phyloP scores from a whole-genome alignment of 2,888 invertebrate genomes.

The Sisyra terminalis region DNA sequence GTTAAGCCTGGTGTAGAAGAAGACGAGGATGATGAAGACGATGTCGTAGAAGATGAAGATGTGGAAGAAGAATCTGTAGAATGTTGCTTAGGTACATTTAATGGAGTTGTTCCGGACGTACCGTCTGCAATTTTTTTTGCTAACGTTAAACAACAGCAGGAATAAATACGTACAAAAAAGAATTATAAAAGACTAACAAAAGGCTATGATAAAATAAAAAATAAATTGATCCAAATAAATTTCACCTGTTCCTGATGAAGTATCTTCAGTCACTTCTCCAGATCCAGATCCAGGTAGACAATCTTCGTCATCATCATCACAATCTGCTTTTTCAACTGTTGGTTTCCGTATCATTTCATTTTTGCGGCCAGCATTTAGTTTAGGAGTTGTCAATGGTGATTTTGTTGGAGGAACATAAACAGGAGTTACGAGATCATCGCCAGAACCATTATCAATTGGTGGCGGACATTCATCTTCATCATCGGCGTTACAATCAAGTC shows the following conservation, averaged over 20 bases:
- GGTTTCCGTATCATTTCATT: neutral
- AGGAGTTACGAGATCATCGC: constrained; percentile 85
- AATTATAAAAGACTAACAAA: too few relatives aligned
- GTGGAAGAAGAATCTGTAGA: too few relatives aligned
- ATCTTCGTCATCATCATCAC: constrained; percentile 60
- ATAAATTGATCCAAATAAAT: constrained; percentile 10
- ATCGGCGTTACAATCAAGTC: constrained; percentile 74
- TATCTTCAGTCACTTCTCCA: constrained; percentile 54
- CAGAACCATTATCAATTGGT: constrained; percentile 60
- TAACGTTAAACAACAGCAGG: too few relatives aligned
- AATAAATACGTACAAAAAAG: too few relatives aligned
- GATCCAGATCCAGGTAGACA: constrained; percentile 70
- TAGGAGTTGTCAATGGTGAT: constrained; percentile 40
- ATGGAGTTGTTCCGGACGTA: too few relatives aligned
- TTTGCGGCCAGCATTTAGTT: neutral
- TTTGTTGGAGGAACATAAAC: constrained; percentile 73
- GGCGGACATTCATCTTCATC: constrained; percentile 82
- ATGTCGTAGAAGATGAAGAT: too few relatives aligned
- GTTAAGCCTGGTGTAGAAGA: constrained; percentile 11
- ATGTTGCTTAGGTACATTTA: too few relatives aligned
- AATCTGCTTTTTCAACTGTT: neutral
- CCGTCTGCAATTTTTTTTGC: too few relatives aligned
- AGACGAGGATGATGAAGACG: neutral
- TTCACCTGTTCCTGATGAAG: constrained; percentile 35
- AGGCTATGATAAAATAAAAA: too few relatives aligned